Evolutionary conservation across 1,140 invertebrate species (phyloP), one percentile per base, ranked within the genome.

Genomic region (Triops cancriformis): DNA sequence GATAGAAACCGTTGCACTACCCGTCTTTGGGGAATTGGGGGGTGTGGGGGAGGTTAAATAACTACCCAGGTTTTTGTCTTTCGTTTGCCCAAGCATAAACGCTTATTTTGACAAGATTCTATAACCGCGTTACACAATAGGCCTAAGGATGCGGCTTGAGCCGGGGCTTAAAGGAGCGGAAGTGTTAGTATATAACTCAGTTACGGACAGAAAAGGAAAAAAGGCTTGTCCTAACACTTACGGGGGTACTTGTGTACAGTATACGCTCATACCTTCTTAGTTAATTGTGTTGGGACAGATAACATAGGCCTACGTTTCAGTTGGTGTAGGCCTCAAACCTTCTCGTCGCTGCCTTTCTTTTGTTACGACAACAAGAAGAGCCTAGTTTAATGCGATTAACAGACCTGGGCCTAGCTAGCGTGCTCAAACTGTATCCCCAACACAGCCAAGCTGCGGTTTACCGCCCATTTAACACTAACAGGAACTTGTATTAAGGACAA

Each of bases 281-380:
- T 64, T 64, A 64, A 64, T 64, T 23, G 51, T 64, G 51, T 64
- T 64, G 51, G 51, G 51, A 64, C 51, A 64, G 51, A 64, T 23
- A 23, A 64, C 51, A 64, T 64, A 64, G 51, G 51, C 51, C 51
- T 64, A 64, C 51, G 51, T n/a, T 64, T 18, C 14, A 18, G 51
- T 12, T n/a, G 51, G 9, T 64, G 14, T 18, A 14, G 14, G 51
- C 51, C 51, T 64, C 11, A 23, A 64, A 64, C 51, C 51, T 64
- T 23, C 14, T 18, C 14, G 51, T 64, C 10, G 51, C 23, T 23
- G 45, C 12, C 5, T 14, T 18, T 14, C 51, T 64, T 64, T 64
- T 64, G 51, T 64, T 64, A 23, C 51, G 10, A 37, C 31, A 37
- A 37, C 7, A 37, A 37, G 31, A 37, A 37, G 31, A 37, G 2